Evolutionary conservation across 1,140 invertebrate species (phyloP).

Genomic region (Sarcophaga peregrina): DNA sequence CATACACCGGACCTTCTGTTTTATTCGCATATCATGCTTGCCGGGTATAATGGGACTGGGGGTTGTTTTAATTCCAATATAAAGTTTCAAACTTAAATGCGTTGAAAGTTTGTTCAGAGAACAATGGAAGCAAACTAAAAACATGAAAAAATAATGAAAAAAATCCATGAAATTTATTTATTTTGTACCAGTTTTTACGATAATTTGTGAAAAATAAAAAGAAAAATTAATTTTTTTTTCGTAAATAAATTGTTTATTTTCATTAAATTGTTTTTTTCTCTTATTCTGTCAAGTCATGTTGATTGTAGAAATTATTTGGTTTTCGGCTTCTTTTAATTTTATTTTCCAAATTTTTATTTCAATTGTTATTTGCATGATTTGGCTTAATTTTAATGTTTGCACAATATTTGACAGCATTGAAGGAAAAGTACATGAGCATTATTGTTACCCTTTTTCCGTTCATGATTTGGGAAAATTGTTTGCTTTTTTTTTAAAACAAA

Average conservation of each 20-base stretch:
- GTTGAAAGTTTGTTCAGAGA: background rate
- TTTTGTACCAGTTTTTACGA: conserved; percentile 19
- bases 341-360: background rate
- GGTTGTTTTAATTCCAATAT: conserved; percentile 21
- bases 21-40: conserved; percentile 24
- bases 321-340: background rate
- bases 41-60: background rate
- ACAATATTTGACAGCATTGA: background rate
- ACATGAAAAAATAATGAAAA: conserved; percentile 48
- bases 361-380: conserved; percentile 39
- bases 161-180: conserved; percentile 55
- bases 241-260: background rate
- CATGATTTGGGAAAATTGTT: background rate
- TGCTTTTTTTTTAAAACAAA: background rate
- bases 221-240: background rate
- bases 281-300: conserved; percentile 26
- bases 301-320: conserved; percentile 25
- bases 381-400: background rate
- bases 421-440: background rate
- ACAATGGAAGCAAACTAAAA: background rate
- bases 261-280: background rate
- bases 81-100: background rate
- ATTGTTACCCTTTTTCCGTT: background rate
- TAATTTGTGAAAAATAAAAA: background rate
- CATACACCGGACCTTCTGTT: background rate